Evolutionary conservation across 2,797 vertebrate genomes (phyloP).

Genomic region (Sus cebifrons): DNA sequence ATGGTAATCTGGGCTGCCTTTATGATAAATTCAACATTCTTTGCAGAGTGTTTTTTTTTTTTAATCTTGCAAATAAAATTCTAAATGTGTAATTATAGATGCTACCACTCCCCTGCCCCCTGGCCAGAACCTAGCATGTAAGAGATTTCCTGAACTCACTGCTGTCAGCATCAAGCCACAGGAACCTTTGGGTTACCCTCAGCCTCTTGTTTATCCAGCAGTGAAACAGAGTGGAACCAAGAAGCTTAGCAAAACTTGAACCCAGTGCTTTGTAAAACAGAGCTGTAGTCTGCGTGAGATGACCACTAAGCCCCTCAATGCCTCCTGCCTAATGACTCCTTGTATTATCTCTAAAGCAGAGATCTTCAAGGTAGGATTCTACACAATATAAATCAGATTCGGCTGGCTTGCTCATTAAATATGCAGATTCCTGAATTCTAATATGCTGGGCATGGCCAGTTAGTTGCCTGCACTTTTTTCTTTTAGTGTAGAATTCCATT

Average conservation of each 20-base stretch:
- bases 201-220: neutral
- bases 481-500: too few species aligned
- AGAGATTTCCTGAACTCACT: neutral
- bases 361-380: neutral
- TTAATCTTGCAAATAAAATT: neutral
- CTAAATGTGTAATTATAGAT: neutral
- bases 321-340: neutral
- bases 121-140: neutral
- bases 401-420: neutral
- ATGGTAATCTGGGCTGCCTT: neutral
- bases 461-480: neutral
- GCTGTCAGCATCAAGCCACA: neutral
- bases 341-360: constrained; percentile 18
- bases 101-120: rapidly evolving
- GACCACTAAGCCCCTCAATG: neutral
- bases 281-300: neutral
- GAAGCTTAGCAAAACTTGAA: neutral
- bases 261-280: neutral
- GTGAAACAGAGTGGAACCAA: neutral
- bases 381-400: neutral
- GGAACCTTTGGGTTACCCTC: neutral
- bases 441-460: neutral
- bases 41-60: neutral
- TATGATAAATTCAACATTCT: neutral
- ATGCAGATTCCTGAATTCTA: neutral